Conservation (phyloP, 2,888 invertebrate genomes). For the Vannuccia rotundouncinata region DNA sequence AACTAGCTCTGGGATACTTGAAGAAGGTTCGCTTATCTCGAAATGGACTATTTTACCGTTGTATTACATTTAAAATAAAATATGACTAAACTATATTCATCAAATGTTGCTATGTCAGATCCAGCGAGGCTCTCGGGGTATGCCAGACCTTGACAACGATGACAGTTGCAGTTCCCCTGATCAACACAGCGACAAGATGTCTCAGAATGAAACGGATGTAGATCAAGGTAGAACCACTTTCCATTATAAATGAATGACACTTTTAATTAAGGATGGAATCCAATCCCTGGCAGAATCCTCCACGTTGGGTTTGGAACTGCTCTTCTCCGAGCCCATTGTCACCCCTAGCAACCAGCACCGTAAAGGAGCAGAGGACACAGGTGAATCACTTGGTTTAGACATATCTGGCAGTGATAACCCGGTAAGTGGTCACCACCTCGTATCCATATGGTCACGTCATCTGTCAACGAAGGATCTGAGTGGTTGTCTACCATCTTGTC, state of each 20-base stretch:
- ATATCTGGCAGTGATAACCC: background rate
- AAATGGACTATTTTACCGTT: background rate
- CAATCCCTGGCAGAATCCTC: too few species aligned
- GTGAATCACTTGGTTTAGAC: background rate
- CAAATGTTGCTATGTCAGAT: background rate
- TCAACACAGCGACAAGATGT: background rate
- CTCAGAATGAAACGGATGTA: background rate
- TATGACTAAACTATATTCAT: background rate
- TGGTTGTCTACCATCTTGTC: background rate
- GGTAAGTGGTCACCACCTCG: background rate
- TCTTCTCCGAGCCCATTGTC: background rate
- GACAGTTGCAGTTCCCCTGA: background rate
- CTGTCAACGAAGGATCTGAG: background rate
- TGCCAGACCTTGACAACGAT: background rate
- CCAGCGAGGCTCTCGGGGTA: background rate
- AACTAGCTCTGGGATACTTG: background rate
- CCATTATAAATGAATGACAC: too few species aligned
- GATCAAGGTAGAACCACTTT: background rate
- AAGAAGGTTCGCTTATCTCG: background rate
- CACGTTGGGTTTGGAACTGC: background rate
- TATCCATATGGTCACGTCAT: background rate
- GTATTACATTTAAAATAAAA: background rate
- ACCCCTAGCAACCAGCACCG: background rate
- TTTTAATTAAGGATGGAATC: too few species aligned
- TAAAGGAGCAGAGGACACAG: background rate